Evolutionary conservation across 2,888 invertebrate genomes (phyloP), one percentile per base, ranked within the genome.

Genomic region (Napeogenes sylphis): DNA sequence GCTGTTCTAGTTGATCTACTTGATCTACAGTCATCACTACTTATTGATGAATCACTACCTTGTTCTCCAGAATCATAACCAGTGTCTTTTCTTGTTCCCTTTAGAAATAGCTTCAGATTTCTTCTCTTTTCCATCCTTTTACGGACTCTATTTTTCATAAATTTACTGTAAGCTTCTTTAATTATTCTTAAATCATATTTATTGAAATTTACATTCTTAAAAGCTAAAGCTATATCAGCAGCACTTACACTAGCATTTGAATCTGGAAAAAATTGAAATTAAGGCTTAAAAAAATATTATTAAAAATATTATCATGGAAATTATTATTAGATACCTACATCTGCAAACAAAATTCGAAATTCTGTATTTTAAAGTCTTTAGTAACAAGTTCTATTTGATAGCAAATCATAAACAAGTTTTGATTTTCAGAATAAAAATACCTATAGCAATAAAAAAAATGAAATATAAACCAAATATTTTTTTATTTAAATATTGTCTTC

Each of bases 11-110:
- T 68, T 2, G 86, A 85, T 63, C 73, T 75, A 65, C 77, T 68
- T 2, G 86, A 85, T 63, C 73, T 75, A 65, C 77, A 75, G 69
- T 84, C 85, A 75, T 87, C 83, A 75, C 84, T 84, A 64, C 84
- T 85, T 33, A 80, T 65, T 4, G 88, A 85, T 32, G 87, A 87
- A 68, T 83, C 76, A 76, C 86, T 85, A 14, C 77, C 86, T 67
- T 75, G 77, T 13, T 85, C 85, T 5, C 83, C 85, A 0, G 87
- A 87, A 65, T 86, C 85, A 71, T 80, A 75, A 0, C 80, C 79
- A 45, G 78, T 80, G 70, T 70, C 78, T 38, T 74, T 72, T 63
- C 73, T 71, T 4, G 68, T 69, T n/a, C 72, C 69, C 73, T 80
- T 85, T 0, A 79, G 47, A 66, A 78, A 79, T 32, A 73, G 60